These are phyloP conservation scores for Drosophila simulans DNA, from an alignment of 1,140 invertebrate genomes.

Conservation along the genomic window DNA sequence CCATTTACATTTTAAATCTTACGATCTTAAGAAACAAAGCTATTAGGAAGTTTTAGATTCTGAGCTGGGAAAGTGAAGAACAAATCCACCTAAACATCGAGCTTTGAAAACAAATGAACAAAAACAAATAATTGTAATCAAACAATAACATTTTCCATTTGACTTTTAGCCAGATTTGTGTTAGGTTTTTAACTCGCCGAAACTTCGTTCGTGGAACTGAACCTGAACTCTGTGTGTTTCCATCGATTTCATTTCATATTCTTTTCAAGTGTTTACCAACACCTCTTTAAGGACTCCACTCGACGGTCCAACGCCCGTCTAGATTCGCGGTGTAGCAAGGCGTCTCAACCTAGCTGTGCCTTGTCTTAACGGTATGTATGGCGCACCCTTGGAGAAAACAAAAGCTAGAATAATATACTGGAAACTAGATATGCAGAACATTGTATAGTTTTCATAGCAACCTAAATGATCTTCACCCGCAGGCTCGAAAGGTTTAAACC, in stretches of 20 bases:
- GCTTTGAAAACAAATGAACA: conserved; percentile 10
- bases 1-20: not conserved
- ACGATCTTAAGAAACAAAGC: no score
- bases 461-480: conserved; percentile 84
- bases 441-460: conserved; percentile 92
- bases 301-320: no score
- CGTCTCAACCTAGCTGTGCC: no score
- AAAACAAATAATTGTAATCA: conserved; percentile 14
- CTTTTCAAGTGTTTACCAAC: conserved; percentile 45
- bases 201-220: conserved; percentile 25
- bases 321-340: no score
- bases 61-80: not conserved
- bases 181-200: conserved; percentile 77
- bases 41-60: not conserved
- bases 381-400: conserved; percentile 95
- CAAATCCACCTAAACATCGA: conserved; percentile 14
- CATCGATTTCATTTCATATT: not conserved
- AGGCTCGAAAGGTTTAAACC: conserved; percentile 89
- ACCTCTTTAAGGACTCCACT: conserved; percentile 11
- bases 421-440: conserved; percentile 95
- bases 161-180: conserved; percentile 49
- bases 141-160: conserved; percentile 30
- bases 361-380: conserved; percentile 86
- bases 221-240: conserved; percentile 22
- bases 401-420: conserved; percentile 97